Evolutionary conservation across 1,140 invertebrate genomes (phyloP).

Genomic region (Apis mellifera): DNA sequence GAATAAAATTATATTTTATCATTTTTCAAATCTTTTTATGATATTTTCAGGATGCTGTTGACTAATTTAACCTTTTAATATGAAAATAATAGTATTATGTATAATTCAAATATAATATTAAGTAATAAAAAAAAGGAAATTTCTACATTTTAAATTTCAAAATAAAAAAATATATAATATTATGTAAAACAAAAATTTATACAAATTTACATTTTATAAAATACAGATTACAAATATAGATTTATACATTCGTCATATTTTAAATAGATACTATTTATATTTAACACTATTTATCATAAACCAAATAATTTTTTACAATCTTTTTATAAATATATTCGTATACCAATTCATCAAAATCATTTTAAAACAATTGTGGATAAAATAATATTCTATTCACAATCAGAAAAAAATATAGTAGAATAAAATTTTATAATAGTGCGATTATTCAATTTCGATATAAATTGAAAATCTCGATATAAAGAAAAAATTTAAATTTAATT

Average conservation of each 20-base stretch:
- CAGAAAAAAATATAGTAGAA: neutral
- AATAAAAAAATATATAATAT: neutral
- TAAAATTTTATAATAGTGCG: neutral
- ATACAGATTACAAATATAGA: neutral
- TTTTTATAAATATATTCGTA: neutral
- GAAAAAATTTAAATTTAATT: neutral
- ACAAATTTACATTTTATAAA: too few relatives aligned
- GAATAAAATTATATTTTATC: neutral
- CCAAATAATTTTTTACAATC: neutral
- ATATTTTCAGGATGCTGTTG: conserved; percentile 10
- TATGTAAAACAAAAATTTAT: neutral
- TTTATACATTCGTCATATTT: neutral
- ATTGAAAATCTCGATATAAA: neutral
- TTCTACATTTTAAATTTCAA: neutral
- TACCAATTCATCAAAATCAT: neutral
- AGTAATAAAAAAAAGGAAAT: neutral
- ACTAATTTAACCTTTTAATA: neutral
- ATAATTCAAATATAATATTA: neutral
- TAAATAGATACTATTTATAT: neutral
- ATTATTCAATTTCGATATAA: neutral
- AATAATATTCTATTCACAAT: neutral
- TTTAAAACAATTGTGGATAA: neutral
- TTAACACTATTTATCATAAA: neutral
- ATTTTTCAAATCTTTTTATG: neutral
- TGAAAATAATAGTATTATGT: neutral